Percentiles rank a stretch among this genome's conserved stretches.
These are phyloP conservation scores for Gymnogyps californianus DNA, from an alignment of 2,113 vertebrate genomes.

Conservation along the genomic window DNA sequence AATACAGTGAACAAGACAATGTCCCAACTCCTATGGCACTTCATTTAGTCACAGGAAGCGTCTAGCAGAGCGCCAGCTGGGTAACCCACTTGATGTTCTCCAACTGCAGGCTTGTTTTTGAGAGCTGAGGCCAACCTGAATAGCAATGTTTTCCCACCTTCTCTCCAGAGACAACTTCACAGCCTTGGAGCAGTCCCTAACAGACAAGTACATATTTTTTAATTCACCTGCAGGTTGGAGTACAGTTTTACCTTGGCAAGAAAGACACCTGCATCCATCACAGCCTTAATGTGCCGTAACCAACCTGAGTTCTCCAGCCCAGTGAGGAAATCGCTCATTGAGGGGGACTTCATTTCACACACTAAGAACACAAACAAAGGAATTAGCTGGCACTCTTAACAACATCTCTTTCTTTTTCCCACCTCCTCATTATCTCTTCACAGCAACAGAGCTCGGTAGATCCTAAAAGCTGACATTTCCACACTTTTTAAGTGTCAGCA, in stretches of 20 bases:
- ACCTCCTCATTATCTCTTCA: background rate
- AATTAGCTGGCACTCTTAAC: background rate
- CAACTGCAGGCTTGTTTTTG: background rate
- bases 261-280: constrained; percentile 82
- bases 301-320: constrained; percentile 84
- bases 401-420: background rate
- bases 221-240: background rate
- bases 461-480: background rate
- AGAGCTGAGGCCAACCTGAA: background rate
- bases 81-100: background rate
- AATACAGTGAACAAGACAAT: background rate
- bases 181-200: background rate
- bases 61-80: background rate
- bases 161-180: background rate
- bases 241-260: constrained; percentile 77
- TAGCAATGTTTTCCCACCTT: background rate
- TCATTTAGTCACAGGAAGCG: background rate
- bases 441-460: background rate
- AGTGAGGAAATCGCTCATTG: constrained; percentile 83
- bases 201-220: background rate
- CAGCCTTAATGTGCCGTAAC: constrained; percentile 83
- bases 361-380: constrained; percentile 57
- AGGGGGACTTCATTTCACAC: constrained; percentile 78
- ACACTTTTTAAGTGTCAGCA: background rate
- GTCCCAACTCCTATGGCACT: background rate